These are phyloP conservation scores for Gambusia yucatana DNA, from an alignment of 2,797 vertebrate genomes.

Conservation along the genomic window DNA sequence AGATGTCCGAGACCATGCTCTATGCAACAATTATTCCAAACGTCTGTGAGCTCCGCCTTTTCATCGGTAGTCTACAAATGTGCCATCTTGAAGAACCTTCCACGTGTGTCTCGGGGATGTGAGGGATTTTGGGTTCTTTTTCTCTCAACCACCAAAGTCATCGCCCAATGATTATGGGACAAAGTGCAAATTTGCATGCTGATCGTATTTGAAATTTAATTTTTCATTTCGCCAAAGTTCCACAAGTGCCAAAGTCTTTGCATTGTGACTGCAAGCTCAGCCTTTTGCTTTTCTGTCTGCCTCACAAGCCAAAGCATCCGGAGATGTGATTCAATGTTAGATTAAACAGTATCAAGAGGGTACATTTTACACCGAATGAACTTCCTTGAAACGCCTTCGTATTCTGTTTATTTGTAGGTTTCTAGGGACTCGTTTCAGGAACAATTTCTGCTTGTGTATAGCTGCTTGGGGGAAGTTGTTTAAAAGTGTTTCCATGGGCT, in stretches of 20 bases:
- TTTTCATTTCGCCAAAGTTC: constrained; percentile 53
- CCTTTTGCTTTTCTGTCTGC: not conserved
- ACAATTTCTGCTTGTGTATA: not conserved
- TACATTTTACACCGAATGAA: not conserved
- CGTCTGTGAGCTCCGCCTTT: constrained; percentile 65
- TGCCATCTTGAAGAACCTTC: constrained; percentile 46
- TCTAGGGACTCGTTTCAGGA: not conserved
- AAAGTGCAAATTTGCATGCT: constrained; percentile 14
- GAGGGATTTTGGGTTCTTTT: not conserved
- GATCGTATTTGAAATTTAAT: not conserved
- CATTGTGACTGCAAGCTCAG: not conserved
- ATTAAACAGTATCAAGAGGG: not conserved
- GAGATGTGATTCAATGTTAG: not conserved
- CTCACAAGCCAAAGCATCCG: constrained; percentile 26
- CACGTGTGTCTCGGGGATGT: constrained; percentile 35
- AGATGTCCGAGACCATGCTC: constrained; percentile 81
- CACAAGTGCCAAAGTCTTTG: constrained; percentile 61
- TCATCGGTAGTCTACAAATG: constrained; percentile 20
- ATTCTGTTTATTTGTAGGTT: not conserved
- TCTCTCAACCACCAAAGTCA: constrained; percentile 13
- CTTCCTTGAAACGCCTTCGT: not conserved
- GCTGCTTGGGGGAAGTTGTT: not conserved
- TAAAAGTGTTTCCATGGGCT: not conserved
- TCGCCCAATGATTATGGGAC: constrained; percentile 24
- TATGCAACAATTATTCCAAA: constrained; percentile 83